phyloP scores from a whole-genome alignment of 2,797 vertebrate genomes.

The Mergus octosetaceus region DNA sequence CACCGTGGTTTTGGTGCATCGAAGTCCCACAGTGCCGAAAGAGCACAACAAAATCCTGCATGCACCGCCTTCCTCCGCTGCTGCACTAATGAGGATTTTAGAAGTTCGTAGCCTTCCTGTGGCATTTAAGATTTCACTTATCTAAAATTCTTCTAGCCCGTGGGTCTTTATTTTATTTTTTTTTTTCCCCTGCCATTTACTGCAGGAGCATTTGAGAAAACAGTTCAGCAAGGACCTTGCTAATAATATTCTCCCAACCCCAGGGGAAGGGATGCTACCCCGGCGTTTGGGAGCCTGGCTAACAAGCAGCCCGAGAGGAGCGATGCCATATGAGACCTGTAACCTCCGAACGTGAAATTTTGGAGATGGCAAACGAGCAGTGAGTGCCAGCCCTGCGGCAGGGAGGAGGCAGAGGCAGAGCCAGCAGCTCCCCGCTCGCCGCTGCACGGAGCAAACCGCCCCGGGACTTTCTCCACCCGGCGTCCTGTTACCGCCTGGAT shows the following conservation, averaged over 20 bases:
- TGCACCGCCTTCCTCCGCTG: background rate
- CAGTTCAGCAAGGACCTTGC: background rate
- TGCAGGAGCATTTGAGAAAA: background rate
- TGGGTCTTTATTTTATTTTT: background rate
- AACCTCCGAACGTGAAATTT: background rate
- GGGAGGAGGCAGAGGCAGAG: background rate
- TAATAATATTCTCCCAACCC: background rate
- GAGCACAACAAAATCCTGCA: background rate
- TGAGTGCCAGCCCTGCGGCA: background rate
- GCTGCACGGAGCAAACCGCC: background rate
- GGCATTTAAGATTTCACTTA: background rate
- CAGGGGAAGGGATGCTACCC: background rate
- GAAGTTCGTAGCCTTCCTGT: background rate
- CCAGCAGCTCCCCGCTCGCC: background rate
- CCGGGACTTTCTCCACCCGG: background rate
- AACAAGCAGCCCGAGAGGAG: background rate
- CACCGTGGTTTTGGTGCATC: background rate
- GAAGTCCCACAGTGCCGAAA: background rate
- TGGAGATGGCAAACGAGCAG: fast-evolving
- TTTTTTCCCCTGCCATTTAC: background rate
- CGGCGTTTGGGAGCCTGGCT: fast-evolving
- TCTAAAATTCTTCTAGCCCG: background rate
- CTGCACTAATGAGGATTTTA: background rate
- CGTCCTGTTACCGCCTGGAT: constrained; percentile 23
- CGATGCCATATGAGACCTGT: fast-evolving